Base-by-base conservation (phyloP, 37 sponge, comb jelly and placozoan species). In the Axinella damicornis region DNA sequence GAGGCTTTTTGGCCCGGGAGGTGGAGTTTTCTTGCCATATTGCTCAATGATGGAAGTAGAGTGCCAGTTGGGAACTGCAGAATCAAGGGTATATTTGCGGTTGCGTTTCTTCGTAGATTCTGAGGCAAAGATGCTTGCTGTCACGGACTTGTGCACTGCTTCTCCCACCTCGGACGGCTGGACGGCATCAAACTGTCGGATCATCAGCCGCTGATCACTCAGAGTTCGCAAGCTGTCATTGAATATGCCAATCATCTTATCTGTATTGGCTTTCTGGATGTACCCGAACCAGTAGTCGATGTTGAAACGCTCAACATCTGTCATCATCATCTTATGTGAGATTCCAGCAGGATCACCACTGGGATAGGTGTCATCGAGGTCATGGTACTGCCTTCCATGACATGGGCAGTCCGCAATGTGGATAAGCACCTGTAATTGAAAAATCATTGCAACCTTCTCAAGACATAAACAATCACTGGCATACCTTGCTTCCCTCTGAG, bases 261-360 rank as follows among this genome's bases (percentile, higher is more conserved):
- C 94, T 9, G 94, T 93, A 56, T 38, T 15, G 6, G 33, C 19
- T 32, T 65, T 79, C 32, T 89, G 64, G 79, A 93, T 85, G 83
- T 89, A 89, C 15, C 90, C 94, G 80, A 93, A 93, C 90, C 89
- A 93, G 56, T 93, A 93, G 58, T 93, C 83, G 0, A 93, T 75
- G 30, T 93, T 72, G 37, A 72, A 73, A 6, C 30, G 19, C 20
- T 57, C 77, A 5, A 89, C 82, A 21, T 85, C 21, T 61, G 37
- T 19, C 94, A 93, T 93, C 89, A 93, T 93, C 16, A 19, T 35
- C 36, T 88, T 78, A 65, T 93, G 94, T 31, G 86, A 71, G n/a
- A 85, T 88, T 4, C 94, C 90, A 40, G 82, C 86, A 53, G 86
- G 86, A 41, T 93, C 94, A 66, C 94, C 94, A 78, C 22, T 40